Base-by-base conservation (phyloP, 2,888 invertebrate species). In the Ophion costatus region DNA sequence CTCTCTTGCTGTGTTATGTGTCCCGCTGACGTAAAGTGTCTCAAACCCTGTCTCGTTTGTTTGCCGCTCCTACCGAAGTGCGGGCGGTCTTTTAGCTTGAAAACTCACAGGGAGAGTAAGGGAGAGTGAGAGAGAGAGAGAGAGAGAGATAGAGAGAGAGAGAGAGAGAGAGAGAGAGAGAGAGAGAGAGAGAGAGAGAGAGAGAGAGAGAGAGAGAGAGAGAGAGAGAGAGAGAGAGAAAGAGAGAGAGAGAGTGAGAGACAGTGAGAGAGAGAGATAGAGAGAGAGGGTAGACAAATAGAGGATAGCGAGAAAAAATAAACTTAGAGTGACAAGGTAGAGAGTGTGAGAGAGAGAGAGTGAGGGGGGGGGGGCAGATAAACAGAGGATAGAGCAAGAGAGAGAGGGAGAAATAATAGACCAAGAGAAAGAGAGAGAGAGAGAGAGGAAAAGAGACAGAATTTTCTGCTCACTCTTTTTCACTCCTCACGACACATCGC, bases 31-130 rank as follows among this genome's bases (percentile, higher is more conserved):
- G 80, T 63, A 76, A 80, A 82, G 82, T 74, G 80, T 80, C 80
- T 80, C 74, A 77, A 74, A 38, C 80, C 73, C 82, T 80, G 69
- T 80, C 82, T 85, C 85, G 80, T 80, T 85, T 85, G 85, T 85
- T 85, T 82, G 80, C 80, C 71, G 77, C 42, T 80, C 82, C 77
- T 66, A 77, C 82, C 63, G 81, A 82, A 61, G 76, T 24, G 85
- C 81, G 86, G 83, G 85, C 83, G 86, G 85, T 85, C 85, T 67
- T 69, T 45, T 76, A n/a, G 66, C 45, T 57, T n/a, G 10, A 80
- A 74, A 38, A 20, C 38, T 24, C 14, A 17, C 64, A 14, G 14
- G 4, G 45, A 45, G 14, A 14, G 14, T 14, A 4, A 14, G 45
- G 14, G 17, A 45, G 14, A 11, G 14, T 14, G 14, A 38, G 38